Base-by-base conservation (phyloP, 2,888 invertebrate species). In the Lamellibrachia columna region DNA sequence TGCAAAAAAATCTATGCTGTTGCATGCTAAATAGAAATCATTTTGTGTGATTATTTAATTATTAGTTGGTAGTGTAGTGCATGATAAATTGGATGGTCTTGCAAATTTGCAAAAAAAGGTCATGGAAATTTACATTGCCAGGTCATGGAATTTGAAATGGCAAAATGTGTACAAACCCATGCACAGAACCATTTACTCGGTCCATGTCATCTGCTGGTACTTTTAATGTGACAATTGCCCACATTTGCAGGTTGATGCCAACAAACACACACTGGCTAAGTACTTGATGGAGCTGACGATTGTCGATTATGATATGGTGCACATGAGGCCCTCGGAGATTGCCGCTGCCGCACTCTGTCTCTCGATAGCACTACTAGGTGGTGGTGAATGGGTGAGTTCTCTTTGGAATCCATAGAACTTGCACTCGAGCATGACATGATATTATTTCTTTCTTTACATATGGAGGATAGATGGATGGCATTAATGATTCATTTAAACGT, bases 211-310 rank as follows among this genome's bases (percentile, higher is more conserved):
- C 55, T 55, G 55, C 55, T 28, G 28, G 28, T 28, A 60, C 60
- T 15, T 60, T 15, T 4, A 7, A 60, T 75, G 22, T 75, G 15
- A 22, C 75, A 75, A 22, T 9, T 60, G 75, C n/a, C n/a, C 15
- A 3, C 11, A 91, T 91, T 96, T 96, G 91, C 96, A 98, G 98
- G 98, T 98, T 92, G 97, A 97, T 92, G 97, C 97, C 52, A 96
- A 97, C 75, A 97, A 98, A 95, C 98, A 98, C 96, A 97, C 98
- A 92, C 97, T 98, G 96, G 98, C 98, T 22, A 99, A 99, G 97
- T 99, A 98, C 96, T 97, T 99, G 93, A 97, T 99, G 95, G 99
- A 99, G 96, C 97, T 99, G 93, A 97, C 98, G 92, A 97, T 99
- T 91, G 96, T 98, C 8, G 98, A 99, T 93, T 98, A 99, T 96